Percentiles rank a stretch among this genome's conserved stretches.
These are phyloP conservation scores for Acleris cristana DNA, from an alignment of 2,888 invertebrate species.

Conservation along the genomic window DNA sequence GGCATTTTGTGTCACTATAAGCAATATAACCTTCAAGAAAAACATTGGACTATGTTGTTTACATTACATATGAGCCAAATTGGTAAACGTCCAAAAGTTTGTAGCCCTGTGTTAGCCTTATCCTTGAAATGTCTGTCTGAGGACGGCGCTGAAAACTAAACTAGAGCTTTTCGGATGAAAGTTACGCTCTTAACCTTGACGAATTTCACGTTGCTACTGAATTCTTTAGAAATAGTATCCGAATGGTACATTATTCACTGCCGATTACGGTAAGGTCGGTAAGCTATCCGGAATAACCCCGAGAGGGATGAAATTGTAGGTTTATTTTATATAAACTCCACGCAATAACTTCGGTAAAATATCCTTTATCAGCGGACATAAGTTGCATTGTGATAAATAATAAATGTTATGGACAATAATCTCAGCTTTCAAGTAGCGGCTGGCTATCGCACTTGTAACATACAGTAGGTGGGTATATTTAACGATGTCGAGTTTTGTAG, in stretches of 20 bases:
- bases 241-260: slow-evolving; percentile 14
- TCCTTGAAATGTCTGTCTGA: too few species aligned
- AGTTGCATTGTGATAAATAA: too few species aligned
- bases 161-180: not conserved
- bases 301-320: slow-evolving; percentile 20
- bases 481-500: too few species aligned
- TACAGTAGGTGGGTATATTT: too few species aligned
- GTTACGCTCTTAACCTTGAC: slow-evolving; percentile 1
- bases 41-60: too few species aligned
- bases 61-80: not conserved
- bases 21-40: too few species aligned
- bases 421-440: too few species aligned
- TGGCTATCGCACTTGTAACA: too few species aligned
- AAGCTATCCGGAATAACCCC: slow-evolving; percentile 24
- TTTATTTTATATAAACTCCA: slow-evolving; percentile 30
- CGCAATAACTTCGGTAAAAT: slow-evolving; percentile 11
- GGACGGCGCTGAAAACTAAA: not conserved
- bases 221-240: slow-evolving; percentile 10
- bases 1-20: too few species aligned
- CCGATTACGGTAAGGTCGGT: slow-evolving; percentile 31
- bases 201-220: slow-evolving; percentile 11
- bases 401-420: too few species aligned
- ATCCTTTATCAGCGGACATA: not conserved
- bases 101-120: too few species aligned
- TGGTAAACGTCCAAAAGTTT: not conserved